Evolutionary conservation across 2,888 invertebrate species (phyloP).

Genomic region (Bunonema sp.): DNA sequence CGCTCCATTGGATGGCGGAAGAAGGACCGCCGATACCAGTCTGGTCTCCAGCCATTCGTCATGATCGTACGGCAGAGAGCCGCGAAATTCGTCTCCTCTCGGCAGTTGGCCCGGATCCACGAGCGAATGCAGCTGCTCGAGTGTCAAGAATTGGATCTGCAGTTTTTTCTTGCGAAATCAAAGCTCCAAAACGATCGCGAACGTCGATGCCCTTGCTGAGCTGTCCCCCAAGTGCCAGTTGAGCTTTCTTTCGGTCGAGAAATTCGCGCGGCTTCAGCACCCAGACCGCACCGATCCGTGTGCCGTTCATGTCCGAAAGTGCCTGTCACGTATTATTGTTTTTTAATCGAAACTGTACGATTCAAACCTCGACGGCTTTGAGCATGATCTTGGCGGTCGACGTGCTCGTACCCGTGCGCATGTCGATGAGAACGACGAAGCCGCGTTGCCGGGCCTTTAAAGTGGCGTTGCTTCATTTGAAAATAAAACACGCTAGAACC

Average conservation of each 20-base stretch:
- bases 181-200: background rate
- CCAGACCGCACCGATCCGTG: no score
- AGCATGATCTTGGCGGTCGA: slow-evolving; percentile 89
- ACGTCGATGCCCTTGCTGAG: background rate
- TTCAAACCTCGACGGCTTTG: slow-evolving; percentile 59
- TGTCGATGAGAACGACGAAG: slow-evolving; percentile 88
- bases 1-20: background rate
- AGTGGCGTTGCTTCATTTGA: no score
- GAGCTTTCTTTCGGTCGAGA: no score
- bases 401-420: slow-evolving; percentile 81
- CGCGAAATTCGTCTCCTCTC: slow-evolving; percentile 73
- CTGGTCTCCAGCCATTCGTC: slow-evolving; percentile 89
- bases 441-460: slow-evolving; percentile 69
- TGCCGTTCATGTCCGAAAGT: no score
- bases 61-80: slow-evolving; percentile 77
- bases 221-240: no score
- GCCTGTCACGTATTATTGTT: no score
- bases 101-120: slow-evolving; percentile 83
- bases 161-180: background rate
- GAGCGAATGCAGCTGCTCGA: slow-evolving; percentile 79
- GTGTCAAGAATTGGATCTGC: slow-evolving; percentile 86
- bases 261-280: no score
- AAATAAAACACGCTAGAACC: no score
- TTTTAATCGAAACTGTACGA: no score
- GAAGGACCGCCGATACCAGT: slow-evolving; percentile 50